phyloP scores from a whole-genome alignment of 2,888 invertebrate species.

The Chloromyia formosa region DNA sequence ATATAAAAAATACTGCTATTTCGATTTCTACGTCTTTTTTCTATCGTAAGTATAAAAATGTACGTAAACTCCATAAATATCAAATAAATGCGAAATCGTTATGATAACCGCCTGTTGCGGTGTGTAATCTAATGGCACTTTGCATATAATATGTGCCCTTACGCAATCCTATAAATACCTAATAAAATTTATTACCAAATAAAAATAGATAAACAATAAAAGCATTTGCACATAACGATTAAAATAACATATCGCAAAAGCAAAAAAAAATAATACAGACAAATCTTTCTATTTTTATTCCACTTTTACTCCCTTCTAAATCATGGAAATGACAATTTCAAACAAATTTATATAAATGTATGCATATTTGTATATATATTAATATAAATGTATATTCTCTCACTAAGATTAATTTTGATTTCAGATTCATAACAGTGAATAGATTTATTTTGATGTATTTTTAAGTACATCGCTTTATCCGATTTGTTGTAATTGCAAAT shows the following conservation, averaged over 20 bases:
- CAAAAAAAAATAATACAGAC: background rate
- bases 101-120: background rate
- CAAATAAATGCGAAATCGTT: background rate
- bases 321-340: background rate
- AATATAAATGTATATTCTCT: background rate
- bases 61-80: background rate
- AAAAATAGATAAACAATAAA: slow-evolving; percentile 2
- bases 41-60: slow-evolving; percentile 22
- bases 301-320: background rate
- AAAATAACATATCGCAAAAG: slow-evolving; percentile 16
- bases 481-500: slow-evolving; percentile 43
- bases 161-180: background rate
- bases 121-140: slow-evolving; percentile 30
- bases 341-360: background rate
- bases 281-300: background rate
- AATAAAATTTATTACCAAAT: background rate
- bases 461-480: slow-evolving; percentile 34
- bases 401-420: slow-evolving; percentile 10
- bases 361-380: background rate
- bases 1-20: slow-evolving; percentile 33
- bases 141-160: slow-evolving; percentile 9
- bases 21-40: background rate
- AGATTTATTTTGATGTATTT: slow-evolving; percentile 6
- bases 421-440: slow-evolving; percentile 23
- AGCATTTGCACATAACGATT: slow-evolving; percentile 9